Base-by-base conservation (phyloP, 2,888 invertebrate species). In the Lymantria monacha region DNA sequence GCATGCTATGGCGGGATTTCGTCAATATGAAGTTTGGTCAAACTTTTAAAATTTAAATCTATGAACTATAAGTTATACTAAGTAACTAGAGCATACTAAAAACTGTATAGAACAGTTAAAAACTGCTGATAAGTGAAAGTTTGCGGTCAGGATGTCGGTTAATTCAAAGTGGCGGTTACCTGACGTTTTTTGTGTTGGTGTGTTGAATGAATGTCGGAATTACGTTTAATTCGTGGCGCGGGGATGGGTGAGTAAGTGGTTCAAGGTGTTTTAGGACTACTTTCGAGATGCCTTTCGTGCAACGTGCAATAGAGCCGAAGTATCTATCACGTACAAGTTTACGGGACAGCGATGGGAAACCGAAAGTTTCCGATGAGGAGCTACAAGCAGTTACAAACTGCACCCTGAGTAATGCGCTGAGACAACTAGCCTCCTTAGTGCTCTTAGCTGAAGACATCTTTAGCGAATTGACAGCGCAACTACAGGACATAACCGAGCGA, bases 301-400 rank as follows among this genome's bases (percentile, higher is more conserved):
- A 96, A 82, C 94, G 97, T 74, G 94, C 94, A 74, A 94, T 97
- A 81, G 95, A 96, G 83, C 97, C 97, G 72, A 95, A 94, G 80
- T 94, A 92, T 91, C 89, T 97, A 83, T 95, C 96, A 76, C 94
- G 95, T 76, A 92, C 93, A 57, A 92, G 92, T 75, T 90, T 94
- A 72, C 92, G 92, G 69, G 93, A 93, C 70, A 93, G 89, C 55
- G 88, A 92, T 68, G 94, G 94, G 54, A 88, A 85, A 63, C 92
- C 93, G 50, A 90, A 81, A 70, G 92, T 95, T 46, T 89, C 91
- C 48, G 95, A 95, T 67, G 93, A 95, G 72, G 97, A 97, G 89
- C 93, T 97, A 78, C 96, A 96, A 79, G 96, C 96, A 57, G 96
- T 97, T 70, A 95, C 96, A 71, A 97, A 97, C 87, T 95, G 95